A percentile compares a stretch with the other conserved stretches of the same genome.
These are phyloP conservation scores for Conus ventricosus DNA, from an alignment of 1,140 invertebrate genomes.

Conservation along the genomic window DNA sequence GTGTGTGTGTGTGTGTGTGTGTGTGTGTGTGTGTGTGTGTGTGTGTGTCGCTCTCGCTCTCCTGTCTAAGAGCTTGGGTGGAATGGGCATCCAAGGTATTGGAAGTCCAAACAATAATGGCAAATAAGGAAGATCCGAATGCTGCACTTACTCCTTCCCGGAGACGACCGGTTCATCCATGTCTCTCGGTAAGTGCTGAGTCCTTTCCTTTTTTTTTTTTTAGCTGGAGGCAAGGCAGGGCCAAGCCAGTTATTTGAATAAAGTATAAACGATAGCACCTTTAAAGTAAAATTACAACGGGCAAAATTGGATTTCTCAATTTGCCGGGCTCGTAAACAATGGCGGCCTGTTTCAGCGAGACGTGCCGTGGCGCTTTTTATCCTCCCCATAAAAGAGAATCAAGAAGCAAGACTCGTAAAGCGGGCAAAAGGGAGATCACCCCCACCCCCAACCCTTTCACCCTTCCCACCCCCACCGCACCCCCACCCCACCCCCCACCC, in stretches of 20 bases:
- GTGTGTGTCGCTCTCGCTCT: neutral
- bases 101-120: neutral
- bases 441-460: neutral
- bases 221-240: neutral
- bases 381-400: slow-evolving; percentile 36
- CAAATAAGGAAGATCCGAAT: neutral
- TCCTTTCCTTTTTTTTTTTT: neutral
- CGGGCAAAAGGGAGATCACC: slow-evolving; percentile 29
- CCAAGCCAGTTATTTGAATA: slow-evolving; percentile 32
- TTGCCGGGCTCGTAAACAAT: slow-evolving; percentile 36
- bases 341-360: neutral
- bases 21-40: neutral
- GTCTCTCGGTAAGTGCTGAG: neutral
- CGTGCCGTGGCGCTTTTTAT: neutral
- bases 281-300: slow-evolving; percentile 38
- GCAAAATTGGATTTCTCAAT: slow-evolving; percentile 42
- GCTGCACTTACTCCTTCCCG: neutral
- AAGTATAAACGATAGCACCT: slow-evolving; percentile 37
- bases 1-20: neutral
- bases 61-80: neutral
- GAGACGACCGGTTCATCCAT: neutral
- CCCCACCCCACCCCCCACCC: slow-evolving; percentile 20
- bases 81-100: neutral
- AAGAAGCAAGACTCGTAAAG: slow-evolving; percentile 35
- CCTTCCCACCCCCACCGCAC: neutral